A percentile compares a stretch with the other conserved stretches of the same genome.
Conservation (phyloP, 2,113 vertebrate species). For the Catharus fuscescens region DNA sequence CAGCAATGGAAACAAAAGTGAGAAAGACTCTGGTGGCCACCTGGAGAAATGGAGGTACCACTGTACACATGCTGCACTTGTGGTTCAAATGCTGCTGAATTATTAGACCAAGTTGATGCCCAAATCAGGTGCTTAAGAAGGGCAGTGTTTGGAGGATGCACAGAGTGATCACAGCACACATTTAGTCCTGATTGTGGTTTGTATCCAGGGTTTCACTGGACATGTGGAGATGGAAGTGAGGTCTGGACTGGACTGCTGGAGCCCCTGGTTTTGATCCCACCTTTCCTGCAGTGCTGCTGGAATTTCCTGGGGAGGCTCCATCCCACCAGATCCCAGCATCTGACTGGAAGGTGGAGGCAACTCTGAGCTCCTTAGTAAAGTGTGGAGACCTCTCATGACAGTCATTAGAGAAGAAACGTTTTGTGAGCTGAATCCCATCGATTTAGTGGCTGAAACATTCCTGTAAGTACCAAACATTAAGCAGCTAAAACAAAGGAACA, state of each 20-base stretch:
- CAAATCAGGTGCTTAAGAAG: neutral
- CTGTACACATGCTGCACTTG: neutral
- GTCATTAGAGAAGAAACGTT: neutral
- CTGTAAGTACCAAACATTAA: neutral
- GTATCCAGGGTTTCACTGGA: neutral
- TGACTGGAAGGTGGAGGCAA: neutral
- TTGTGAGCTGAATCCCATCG: neutral
- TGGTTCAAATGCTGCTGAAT: neutral
- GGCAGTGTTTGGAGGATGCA: neutral
- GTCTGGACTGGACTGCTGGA: neutral
- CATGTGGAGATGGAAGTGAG: neutral
- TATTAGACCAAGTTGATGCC: neutral
- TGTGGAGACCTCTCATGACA: neutral
- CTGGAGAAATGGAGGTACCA: neutral
- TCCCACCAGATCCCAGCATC: neutral
- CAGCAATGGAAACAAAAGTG: neutral
- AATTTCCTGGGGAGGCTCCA: neutral
- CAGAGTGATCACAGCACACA: fast-evolving
- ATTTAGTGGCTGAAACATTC: neutral
- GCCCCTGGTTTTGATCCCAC: neutral
- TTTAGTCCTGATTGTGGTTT: neutral
- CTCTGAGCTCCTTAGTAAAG: neutral
- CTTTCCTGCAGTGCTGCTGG: neutral
- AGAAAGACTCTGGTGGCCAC: neutral
- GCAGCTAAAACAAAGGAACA: neutral